Conservation (phyloP, 2,113 vertebrate genomes). For the Glaucomys volans region DNA sequence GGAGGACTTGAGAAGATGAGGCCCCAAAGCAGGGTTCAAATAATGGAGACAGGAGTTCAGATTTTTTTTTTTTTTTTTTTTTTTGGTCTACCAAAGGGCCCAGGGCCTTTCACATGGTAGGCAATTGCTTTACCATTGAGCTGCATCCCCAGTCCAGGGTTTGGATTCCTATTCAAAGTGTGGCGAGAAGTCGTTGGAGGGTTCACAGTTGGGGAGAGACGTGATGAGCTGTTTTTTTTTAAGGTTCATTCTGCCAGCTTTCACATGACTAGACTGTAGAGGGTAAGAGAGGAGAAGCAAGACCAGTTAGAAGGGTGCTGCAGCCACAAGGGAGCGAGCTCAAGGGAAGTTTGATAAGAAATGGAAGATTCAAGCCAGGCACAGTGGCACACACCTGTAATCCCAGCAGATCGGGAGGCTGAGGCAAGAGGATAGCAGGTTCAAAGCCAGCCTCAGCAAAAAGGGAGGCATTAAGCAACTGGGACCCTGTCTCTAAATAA, state of each 20-base stretch:
- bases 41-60: too few relatives aligned
- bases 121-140: neutral
- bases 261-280: neutral
- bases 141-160: neutral
- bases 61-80: neutral
- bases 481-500: too few relatives aligned
- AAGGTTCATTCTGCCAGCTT: neutral
- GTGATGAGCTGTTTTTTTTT: neutral
- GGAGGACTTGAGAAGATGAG: neutral
- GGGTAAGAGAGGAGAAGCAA: neutral
- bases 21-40: neutral
- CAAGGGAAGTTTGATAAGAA: neutral
- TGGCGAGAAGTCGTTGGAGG: neutral
- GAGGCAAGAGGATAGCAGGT: too few relatives aligned
- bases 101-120: neutral
- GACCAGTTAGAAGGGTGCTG: neutral
- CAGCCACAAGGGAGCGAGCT: neutral
- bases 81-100: neutral
- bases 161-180: neutral
- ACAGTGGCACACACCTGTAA: too few relatives aligned
- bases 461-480: too few relatives aligned
- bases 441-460: too few relatives aligned
- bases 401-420: too few relatives aligned
- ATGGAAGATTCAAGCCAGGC: neutral
- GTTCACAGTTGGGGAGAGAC: neutral